Percentiles rank a stretch among this genome's conserved stretches.
These are phyloP conservation scores for Caloenas nicobarica DNA, from an alignment of 2,113 vertebrate genomes.

Conservation along the genomic window DNA sequence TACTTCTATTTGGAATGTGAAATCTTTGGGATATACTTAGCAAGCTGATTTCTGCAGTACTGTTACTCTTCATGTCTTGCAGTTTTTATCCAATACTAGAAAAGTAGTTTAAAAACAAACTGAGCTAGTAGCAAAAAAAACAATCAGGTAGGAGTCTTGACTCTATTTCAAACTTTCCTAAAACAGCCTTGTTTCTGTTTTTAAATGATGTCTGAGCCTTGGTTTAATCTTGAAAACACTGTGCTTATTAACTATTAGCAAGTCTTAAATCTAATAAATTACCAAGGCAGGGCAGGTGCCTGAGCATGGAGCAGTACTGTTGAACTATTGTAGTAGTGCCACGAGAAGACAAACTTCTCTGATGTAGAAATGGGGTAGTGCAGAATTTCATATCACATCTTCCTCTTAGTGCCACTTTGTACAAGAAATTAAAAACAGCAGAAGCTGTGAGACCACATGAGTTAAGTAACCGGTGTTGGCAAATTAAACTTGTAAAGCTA, in stretches of 20 bases:
- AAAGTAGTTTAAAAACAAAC: neutral
- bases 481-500: neutral
- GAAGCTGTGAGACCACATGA: neutral
- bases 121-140: neutral
- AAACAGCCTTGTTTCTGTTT: neutral
- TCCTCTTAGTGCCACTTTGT: neutral
- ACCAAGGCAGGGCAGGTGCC: neutral
- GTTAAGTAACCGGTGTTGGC: neutral
- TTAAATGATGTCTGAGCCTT: neutral
- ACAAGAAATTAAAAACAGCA: neutral
- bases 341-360: fast-evolving
- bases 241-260: neutral
- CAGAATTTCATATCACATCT: neutral
- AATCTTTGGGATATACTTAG: neutral
- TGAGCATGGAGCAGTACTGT: neutral
- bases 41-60: neutral
- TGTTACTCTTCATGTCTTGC: neutral
- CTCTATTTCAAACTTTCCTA: neutral
- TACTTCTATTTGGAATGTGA: neutral
- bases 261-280: neutral
- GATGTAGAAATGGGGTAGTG: neutral
- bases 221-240: neutral
- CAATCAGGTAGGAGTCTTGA: neutral
- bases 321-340: fast-evolving
- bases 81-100: neutral